Base-by-base conservation (phyloP, 1,140 invertebrate genomes). In the Popillia japonica region DNA sequence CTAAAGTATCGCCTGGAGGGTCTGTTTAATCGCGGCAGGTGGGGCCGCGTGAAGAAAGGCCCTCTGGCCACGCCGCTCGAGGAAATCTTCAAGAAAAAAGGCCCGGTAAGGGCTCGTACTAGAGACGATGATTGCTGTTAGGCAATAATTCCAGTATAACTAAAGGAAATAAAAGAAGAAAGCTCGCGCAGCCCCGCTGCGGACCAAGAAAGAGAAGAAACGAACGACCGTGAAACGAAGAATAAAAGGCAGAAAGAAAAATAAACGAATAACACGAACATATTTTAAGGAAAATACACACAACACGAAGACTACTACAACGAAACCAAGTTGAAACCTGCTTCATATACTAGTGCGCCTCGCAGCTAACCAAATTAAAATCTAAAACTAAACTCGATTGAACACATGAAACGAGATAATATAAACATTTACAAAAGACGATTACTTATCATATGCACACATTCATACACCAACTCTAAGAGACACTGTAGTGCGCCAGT, bases 21-120 rank as follows among this genome's bases (percentile, higher is more conserved):
- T 78, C 82, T 85, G 77, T 85, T 86, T 86, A 90, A 87, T 83
- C 88, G 89, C 85, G 89, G 90, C 79, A 89, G 89, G 85, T 87
- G 85, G 84, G 82, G 85, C 64, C 88, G 89, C 78, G 85, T 84
- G 73, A 86, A 87, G 81, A 86, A 86, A 79, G 88, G 88, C 83
- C 89, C 89, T 85, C 84, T 86, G 81, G 89, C 89, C 80, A 87
- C 87, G 75, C 87, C 88, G 78, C 80, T 87, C 78, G 83, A 87
- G 82, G 86, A 87, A 79, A 84, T 86, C 74, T 86, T 86, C 83
- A 86, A 87, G 81, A 86, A 87, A 40, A 88, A 83, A 78, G 84
- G 82, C n/a, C 81, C 83, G 17, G 78, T 81, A 42, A 80, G 85
- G 55, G 81, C 83, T 75, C 83, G 81, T 55, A 81, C 83, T 76